These are phyloP conservation scores for Botia almorhae DNA, from an alignment of 2,797 vertebrate species.

Conservation along the genomic window DNA sequence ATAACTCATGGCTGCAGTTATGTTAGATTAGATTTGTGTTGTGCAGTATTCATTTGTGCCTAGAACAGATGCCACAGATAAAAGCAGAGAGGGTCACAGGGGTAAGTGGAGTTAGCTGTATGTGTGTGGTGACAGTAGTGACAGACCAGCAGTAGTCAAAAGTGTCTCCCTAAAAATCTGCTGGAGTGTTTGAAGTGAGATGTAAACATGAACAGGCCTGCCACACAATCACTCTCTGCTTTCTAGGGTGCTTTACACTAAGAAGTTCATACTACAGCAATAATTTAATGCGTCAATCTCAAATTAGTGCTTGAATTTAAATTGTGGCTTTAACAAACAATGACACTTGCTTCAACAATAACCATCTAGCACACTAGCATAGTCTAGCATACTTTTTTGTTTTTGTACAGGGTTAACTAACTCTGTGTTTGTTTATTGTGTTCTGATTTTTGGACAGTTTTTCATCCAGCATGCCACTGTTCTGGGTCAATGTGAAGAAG, in stretches of 20 bases:
- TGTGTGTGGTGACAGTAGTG: slow-evolving; percentile 35
- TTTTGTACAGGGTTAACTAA: background rate
- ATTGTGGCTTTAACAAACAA: background rate
- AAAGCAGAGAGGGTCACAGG: slow-evolving; percentile 2
- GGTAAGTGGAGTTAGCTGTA: slow-evolving; percentile 5
- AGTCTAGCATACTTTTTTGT: background rate
- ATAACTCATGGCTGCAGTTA: background rate
- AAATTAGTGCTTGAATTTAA: background rate
- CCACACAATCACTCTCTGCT: background rate
- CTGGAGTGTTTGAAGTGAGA: slow-evolving; percentile 44
- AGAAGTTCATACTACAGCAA: background rate
- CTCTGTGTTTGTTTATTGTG: no score
- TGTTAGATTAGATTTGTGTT: background rate
- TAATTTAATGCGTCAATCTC: background rate
- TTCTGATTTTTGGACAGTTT: background rate
- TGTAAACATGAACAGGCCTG: slow-evolving; percentile 46
- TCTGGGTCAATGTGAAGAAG: slow-evolving; percentile 1
- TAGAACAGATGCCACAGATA: background rate
- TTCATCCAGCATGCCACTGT: background rate
- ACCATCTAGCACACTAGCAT: background rate
- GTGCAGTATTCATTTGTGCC: background rate
- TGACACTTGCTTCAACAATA: background rate
- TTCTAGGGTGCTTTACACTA: background rate
- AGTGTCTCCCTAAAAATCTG: slow-evolving; percentile 40
- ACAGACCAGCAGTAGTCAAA: slow-evolving; percentile 43